Percentiles rank a stretch among this genome's conserved stretches.
These are phyloP conservation scores for Percopsis omiscomaycus DNA, from an alignment of 2,797 vertebrate species.

Conservation along the genomic window DNA sequence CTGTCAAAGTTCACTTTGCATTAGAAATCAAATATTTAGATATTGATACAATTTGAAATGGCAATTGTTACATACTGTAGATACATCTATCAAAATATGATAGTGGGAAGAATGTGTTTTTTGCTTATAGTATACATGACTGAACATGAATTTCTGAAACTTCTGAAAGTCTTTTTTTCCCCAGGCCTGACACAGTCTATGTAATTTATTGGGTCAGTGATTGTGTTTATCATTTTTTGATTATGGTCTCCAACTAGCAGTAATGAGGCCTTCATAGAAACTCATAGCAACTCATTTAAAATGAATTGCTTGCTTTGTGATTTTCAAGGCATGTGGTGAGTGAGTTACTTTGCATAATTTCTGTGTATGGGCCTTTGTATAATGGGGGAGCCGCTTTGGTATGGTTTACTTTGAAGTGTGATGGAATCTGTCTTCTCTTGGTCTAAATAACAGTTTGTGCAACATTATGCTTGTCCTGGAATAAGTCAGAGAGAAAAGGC, in stretches of 20 bases:
- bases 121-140: conserved; percentile 1
- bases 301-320: conserved; percentile 10
- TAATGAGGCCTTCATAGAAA: conserved; percentile 23
- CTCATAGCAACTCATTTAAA: conserved; percentile 24
- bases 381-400: conserved; percentile 30
- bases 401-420: conserved; percentile 34
- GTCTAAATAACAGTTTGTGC: conserved; percentile 25
- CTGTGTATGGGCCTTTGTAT: conserved; percentile 25
- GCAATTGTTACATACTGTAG: too few relatives aligned
- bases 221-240: conserved; percentile 36
- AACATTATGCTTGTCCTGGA: conserved; percentile 21
- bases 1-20: too few relatives aligned
- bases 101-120: too few relatives aligned
- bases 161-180: conserved; percentile 18
- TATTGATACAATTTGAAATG: too few relatives aligned
- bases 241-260: conserved; percentile 29
- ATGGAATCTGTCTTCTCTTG: conserved; percentile 21
- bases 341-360: conserved; percentile 20
- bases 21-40: too few relatives aligned
- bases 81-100: too few relatives aligned
- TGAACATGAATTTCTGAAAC: conserved; percentile 6
- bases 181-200: conserved; percentile 16
- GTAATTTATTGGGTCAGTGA: conserved; percentile 28
- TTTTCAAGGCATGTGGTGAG: conserved; percentile 26
- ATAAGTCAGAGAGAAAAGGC: conserved; percentile 29